Percentiles rank a stretch among this genome's conserved stretches.
Evolutionary conservation across 2,113 vertebrate species (phyloP).

Genomic region (Dipodomys merriami): DNA sequence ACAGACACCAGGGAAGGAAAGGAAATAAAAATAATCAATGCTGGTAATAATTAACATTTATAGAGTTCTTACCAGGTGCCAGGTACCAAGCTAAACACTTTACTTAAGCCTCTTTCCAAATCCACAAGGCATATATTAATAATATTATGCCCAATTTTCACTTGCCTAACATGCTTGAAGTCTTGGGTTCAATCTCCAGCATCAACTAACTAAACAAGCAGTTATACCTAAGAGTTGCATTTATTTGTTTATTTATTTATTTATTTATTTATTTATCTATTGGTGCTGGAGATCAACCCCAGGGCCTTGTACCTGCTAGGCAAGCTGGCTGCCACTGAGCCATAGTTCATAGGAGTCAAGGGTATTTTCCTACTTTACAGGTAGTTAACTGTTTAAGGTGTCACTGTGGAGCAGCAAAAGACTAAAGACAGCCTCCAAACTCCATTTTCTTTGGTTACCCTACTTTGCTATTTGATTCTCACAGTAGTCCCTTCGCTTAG

Average conservation of each 20-base stretch:
- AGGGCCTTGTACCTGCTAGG: background rate
- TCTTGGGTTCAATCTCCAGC: background rate
- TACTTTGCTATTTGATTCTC: background rate
- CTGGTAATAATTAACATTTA: slow-evolving; percentile 18
- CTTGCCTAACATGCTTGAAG: background rate
- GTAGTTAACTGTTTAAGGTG: background rate
- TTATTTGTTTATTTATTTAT: too few relatives aligned
- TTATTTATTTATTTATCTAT: background rate
- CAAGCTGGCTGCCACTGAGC: background rate
- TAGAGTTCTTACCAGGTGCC: slow-evolving; percentile 19
- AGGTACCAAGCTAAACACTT: slow-evolving; percentile 38
- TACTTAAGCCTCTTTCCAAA: slow-evolving; percentile 47
- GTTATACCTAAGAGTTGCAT: background rate
- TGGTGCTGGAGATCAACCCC: background rate
- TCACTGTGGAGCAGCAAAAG: background rate
- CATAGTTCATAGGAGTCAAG: background rate
- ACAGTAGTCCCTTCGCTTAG: background rate
- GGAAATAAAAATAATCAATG: slow-evolving; percentile 5
- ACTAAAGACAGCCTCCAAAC: background rate
- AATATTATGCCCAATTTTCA: background rate
- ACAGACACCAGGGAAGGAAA: background rate
- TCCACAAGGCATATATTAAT: background rate
- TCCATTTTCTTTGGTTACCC: background rate
- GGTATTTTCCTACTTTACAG: background rate
- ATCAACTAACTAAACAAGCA: background rate